Evolutionary conservation across 2,113 vertebrate species (phyloP), one percentile per base, ranked within the genome.

Genomic region (Alaudala cheleensis): DNA sequence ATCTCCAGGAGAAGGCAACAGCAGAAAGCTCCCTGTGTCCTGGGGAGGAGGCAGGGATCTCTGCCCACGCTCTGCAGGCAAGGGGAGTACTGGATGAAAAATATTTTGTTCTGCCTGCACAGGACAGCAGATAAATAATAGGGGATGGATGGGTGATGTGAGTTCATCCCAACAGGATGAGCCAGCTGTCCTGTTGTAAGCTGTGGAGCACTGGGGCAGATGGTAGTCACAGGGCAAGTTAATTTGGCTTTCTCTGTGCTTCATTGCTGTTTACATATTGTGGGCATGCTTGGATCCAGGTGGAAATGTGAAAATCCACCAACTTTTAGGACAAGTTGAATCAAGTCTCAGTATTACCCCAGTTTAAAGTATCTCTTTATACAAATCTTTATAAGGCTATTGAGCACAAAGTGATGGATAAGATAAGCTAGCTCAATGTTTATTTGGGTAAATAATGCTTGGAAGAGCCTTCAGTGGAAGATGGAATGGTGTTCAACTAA

Each of bases 231-330:
- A 26, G 16, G 0, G 6, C 34, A 25, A 37, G 21, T 10, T 49
- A 33, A 21, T 23, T 16, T 49, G 37, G 5, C 18, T 72, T 91
- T 65, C 72, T 70, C 54, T 23, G 45, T n/a, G 22, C 44, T 37
- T 12, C 5, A 2, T 5, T 57, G 14, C 12, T 40, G 1, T 14
- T 22, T 11, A 25, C 0, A 0, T 15, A n/a, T 17, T 3, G 6
- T 33, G 39, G 37, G 10, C 6, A 13, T 16, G 12, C 5, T 39
- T 49, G 45, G 29, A 71, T 8, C 25, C 11, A 81, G 53, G 37
- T 6, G 14, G 34, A n/a, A 67, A 81, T 58, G 33, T 0, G 1
- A 33, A 64, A 60, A 42, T 4, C 29, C 17, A n/a, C 8, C 5
- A 1, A 10, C 18, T 51, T 62, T 34, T 11, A 81, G 28, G 28